A percentile compares a stretch with the other conserved stretches of the same genome.
phyloP scores from a whole-genome alignment of 2,113 vertebrate genomes.

The Epinephelus lanceolatus region DNA sequence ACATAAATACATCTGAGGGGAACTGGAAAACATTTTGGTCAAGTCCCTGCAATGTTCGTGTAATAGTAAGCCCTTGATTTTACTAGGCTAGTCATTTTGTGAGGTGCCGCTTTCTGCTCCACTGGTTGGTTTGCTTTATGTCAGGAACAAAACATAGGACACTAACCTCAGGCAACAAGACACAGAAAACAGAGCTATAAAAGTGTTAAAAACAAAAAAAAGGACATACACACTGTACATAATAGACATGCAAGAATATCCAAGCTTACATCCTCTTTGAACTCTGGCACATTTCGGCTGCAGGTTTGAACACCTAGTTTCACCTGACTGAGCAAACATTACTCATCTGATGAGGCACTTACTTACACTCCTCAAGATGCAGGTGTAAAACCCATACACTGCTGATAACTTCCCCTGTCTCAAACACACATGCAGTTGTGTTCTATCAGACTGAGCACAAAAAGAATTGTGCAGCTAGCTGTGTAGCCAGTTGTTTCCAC shows the following conservation, averaged over 20 bases:
- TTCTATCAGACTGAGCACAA: constrained; percentile 21
- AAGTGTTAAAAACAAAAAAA: not conserved
- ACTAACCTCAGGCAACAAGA: constrained; percentile 33
- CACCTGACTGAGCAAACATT: constrained; percentile 32
- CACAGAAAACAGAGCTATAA: constrained; percentile 27
- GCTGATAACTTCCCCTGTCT: constrained; percentile 2
- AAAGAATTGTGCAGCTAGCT: constrained; percentile 28
- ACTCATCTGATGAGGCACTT: constrained; percentile 29
- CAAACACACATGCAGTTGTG: constrained; percentile 25
- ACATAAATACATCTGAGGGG: constrained; percentile 38
- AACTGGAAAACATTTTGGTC: constrained; percentile 52
- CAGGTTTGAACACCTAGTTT: constrained; percentile 32
- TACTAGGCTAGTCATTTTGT: constrained; percentile 12
- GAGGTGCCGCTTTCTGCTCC: not conserved
- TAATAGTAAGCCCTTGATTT: constrained; percentile 17
- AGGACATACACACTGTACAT: constrained; percentile 24
- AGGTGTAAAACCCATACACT: constrained; percentile 1
- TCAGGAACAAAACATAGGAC: constrained; percentile 25
- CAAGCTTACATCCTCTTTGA: constrained; percentile 26
- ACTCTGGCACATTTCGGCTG: constrained; percentile 11
- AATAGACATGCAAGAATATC: constrained; percentile 37
- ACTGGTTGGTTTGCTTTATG: constrained; percentile 24
- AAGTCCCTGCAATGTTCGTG: not conserved
- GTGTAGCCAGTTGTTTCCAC: constrained; percentile 49
- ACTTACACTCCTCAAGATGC: constrained; percentile 19